Base-by-base conservation (phyloP, 2,888 invertebrate species). In the Erebia palarica region DNA sequence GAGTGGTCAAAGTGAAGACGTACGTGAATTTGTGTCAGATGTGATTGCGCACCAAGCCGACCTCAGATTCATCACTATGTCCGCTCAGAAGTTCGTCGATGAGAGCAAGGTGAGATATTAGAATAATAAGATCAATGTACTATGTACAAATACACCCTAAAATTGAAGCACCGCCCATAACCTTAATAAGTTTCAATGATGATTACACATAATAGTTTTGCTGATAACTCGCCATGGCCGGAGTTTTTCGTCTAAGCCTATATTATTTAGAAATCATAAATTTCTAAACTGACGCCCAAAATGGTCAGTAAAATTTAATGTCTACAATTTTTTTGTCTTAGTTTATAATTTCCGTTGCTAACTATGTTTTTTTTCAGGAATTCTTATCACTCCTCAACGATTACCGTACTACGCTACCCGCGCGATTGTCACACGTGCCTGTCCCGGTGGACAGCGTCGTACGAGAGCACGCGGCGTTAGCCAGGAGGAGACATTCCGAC, bases 11-110 rank as follows among this genome's bases (percentile, higher is more conserved):
- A 95, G 95, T 42, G 97, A 98, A 77, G 95, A 96, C n/a, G 96
- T 97, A 7, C 95, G 97, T 51, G 98, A 97, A 81, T 97, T 98
- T 86, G 97, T 98, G 47, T 97, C 96, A 75, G 98, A 98, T 88
- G 98, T 99, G 3, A 98, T 99, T 82, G 97, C 98, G 0, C 99
- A 99, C 84, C 98, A 99, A 87, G 99, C 98, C 0, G 99, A 99
- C 89, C 92, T 99, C 47, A 94, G 99, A 71, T 99, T 99, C 88
- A 98, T 99, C 78, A 98, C 98, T 3, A 98, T 99, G 97, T 96
- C 98, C 1, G 98, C 98, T 1, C 98, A 98, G 92, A 98, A 98
- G 89, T 99, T 98, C 86, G 96, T 98, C 36, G 98, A 99, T 81
- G 98, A 99, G 90, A 97, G 98, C 86, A 98, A 98, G 94, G 96